These are phyloP conservation scores for Gymnopithys bicolor DNA, from an alignment of 2,797 vertebrate species.

Conservation along the genomic window DNA sequence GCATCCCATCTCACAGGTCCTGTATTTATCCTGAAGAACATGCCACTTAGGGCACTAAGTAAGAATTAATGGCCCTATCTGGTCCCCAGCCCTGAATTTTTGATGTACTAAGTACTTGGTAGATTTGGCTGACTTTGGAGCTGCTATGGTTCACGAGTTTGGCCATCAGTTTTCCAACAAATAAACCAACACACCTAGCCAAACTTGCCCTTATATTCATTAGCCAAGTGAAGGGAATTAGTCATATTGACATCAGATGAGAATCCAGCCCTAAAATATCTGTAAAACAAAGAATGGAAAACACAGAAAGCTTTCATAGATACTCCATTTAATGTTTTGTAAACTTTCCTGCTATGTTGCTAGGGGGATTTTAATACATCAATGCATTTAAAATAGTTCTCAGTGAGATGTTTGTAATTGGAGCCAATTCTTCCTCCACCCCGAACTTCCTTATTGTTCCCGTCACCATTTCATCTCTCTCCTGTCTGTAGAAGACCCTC, in stretches of 20 bases:
- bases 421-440: neutral
- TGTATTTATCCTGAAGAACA: neutral
- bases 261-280: neutral
- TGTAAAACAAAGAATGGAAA: neutral
- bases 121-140: neutral
- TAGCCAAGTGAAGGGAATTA: neutral
- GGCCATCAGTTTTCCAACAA: neutral
- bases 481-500: neutral
- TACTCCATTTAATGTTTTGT: slow-evolving; percentile 37
- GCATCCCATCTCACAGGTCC: neutral
- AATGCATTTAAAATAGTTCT: neutral
- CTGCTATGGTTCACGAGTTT: neutral
- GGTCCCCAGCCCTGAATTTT: neutral
- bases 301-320: neutral
- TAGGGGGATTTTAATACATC: slow-evolving; percentile 11
- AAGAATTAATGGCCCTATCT: neutral
- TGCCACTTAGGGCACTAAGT: neutral
- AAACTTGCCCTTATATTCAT: neutral
- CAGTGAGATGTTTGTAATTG: neutral
- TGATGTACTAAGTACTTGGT: neutral
- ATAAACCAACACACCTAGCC: neutral
- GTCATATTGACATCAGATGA: neutral
- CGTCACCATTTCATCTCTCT: neutral
- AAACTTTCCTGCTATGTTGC: slow-evolving; percentile 39
- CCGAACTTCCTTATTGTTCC: slow-evolving; percentile 43